Evolutionary conservation across 2,797 vertebrate species (phyloP).

Genomic region (Lemur catta): DNA sequence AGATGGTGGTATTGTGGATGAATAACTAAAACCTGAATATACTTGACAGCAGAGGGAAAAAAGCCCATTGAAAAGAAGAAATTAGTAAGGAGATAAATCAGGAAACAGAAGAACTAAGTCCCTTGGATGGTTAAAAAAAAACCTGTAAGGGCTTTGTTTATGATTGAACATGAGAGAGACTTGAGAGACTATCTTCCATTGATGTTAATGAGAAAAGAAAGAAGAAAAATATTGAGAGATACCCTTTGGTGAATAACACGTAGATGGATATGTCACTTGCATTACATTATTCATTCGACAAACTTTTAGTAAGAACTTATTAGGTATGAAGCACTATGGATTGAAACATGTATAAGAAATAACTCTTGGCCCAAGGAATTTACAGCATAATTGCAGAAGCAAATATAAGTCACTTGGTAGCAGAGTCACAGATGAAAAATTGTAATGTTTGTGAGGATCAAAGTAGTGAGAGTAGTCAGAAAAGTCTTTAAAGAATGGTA

Average conservation of each 20-base stretch:
- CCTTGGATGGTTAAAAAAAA: background rate
- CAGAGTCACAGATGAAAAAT: background rate
- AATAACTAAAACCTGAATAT: conserved; percentile 4
- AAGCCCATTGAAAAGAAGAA: background rate
- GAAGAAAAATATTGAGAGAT: background rate
- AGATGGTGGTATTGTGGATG: background rate
- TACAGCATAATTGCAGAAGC: background rate
- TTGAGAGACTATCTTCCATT: background rate
- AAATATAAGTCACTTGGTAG: background rate
- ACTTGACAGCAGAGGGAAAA: background rate
- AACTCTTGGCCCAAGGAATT: background rate
- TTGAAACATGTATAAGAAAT: background rate
- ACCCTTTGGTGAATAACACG: background rate
- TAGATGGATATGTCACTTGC: background rate
- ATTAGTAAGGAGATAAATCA: background rate
- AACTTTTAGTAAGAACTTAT: background rate
- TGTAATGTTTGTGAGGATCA: background rate
- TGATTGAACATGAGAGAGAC: background rate
- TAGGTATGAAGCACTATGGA: background rate
- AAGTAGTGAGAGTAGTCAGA: background rate
- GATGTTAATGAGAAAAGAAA: conserved; percentile 5
- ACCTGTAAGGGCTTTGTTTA: background rate
- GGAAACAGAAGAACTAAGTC: background rate
- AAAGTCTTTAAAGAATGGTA: background rate
- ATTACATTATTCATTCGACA: background rate